Evolutionary conservation across 2,888 invertebrate species (phyloP), one percentile per base, ranked within the genome.

Genomic region (Latheticus oryzae): DNA sequence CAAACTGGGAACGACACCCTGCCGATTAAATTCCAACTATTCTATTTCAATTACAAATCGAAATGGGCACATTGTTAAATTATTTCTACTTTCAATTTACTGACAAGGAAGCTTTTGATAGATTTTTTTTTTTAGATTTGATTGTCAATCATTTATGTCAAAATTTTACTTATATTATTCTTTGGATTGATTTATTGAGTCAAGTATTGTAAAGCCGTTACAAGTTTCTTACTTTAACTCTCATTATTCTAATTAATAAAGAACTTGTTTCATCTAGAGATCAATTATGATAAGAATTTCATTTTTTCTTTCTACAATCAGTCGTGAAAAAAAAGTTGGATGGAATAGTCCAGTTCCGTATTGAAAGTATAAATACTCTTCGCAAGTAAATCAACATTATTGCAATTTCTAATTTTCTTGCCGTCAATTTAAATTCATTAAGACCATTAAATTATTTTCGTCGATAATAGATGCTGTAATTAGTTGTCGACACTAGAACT

Each of bases 361-460:
- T n/a, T n/a, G n/a, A 23, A 11, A 21, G 13, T 1, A 5, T 3
- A 35, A 7, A 2, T 16, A 7, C 2, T 11, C 40, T 23, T 5
- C 7, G 23, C 40, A 17, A 5, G 8, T 7, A 35, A 19, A 17
- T 35, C 35, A 19, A 8, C 35, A n/a, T n/a, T 8, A n/a, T 5
- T 11, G 43, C 28, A 43, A 28, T 47, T 47, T 43, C 43, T 47
- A 47, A 33, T 47, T 47, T 47, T 26, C 43, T 4, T 17, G 16
- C 32, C 33, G 47, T 47, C 33, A 23, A 47, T 47, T 47, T 30
- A 47, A 47, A 47, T 47, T 47, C 30, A 43, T 43, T 43, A 43
- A 43, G 26, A 8, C 28, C 30, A 43, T 43, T 43, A 43, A 43
- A 43, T 43, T 43, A 43, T 43, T 43, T 43, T 43, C 43, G 43